A percentile compares a stretch with the other conserved stretches of the same genome.
Evolutionary conservation across 2,888 invertebrate genomes (phyloP).

Genomic region (Clusia tigrina): DNA sequence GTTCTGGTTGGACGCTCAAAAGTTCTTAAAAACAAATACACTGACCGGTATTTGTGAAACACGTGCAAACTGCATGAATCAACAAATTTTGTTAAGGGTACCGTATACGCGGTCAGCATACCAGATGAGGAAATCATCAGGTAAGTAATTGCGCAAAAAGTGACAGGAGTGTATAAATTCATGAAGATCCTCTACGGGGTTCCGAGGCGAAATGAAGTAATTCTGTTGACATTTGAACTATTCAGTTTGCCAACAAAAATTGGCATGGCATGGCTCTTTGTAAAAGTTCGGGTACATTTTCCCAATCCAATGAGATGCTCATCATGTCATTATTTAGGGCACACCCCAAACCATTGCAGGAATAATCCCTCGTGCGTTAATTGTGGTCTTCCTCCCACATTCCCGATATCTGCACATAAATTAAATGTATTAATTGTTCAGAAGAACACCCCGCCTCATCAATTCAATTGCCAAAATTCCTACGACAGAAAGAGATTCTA

Average conservation of each 20-base stretch:
- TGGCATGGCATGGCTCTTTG: constrained; percentile 24
- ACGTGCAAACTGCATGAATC: constrained; percentile 22
- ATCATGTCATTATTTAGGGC: constrained; percentile 31
- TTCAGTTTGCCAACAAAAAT: constrained; percentile 14
- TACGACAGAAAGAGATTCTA: constrained; percentile 16
- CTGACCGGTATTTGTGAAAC: constrained; percentile 17
- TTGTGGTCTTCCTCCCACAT: too few species aligned
- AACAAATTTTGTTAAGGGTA: constrained; percentile 25
- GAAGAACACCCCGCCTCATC: too few species aligned
- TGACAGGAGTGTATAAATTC: constrained; percentile 17
- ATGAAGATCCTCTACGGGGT: constrained; percentile 13
- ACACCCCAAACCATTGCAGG: too few species aligned
- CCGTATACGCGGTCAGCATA: constrained; percentile 27
- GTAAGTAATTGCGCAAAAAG: constrained; percentile 21
- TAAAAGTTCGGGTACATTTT: constrained; percentile 26
- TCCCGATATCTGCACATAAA: too few species aligned
- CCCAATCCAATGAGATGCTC: constrained; percentile 34
- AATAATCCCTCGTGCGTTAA: too few species aligned
- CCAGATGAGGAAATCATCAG: constrained; percentile 25
- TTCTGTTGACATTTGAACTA: constrained; percentile 26
- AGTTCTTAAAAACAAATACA: constrained; percentile 11
- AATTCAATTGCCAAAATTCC: constrained; percentile 12
- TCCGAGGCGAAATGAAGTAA: constrained; percentile 19
- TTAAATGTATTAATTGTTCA: too few species aligned
- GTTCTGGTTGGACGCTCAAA: too few species aligned